These are phyloP conservation scores for Temnothorax unifasciatus DNA, from an alignment of 2,888 invertebrate genomes.

Conservation along the genomic window DNA sequence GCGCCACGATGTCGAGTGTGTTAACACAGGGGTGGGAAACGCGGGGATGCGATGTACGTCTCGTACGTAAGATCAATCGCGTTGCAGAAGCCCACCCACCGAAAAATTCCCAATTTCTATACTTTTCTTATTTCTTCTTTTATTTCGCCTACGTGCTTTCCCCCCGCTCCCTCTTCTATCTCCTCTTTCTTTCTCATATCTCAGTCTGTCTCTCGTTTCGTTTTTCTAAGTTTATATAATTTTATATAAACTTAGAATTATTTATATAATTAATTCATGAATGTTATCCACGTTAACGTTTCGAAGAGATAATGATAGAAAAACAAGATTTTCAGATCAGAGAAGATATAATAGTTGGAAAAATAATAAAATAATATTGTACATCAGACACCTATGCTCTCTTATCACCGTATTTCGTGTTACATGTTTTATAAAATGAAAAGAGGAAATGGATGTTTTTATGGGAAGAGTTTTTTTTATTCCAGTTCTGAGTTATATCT, in stretches of 20 bases:
- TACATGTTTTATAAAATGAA: neutral
- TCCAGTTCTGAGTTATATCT: neutral
- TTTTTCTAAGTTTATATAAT: slow-evolving; percentile 31
- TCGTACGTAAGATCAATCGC: slow-evolving; percentile 66
- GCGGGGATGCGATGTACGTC: slow-evolving; percentile 52
- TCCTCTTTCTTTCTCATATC: too few relatives aligned
- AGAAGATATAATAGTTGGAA: neutral
- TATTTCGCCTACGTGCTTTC: neutral
- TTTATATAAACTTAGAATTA: too few relatives aligned
- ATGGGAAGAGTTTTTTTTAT: neutral
- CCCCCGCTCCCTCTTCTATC: too few relatives aligned
- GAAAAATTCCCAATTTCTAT: slow-evolving; percentile 43
- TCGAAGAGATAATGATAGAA: neutral
- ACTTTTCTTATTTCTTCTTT: neutral
- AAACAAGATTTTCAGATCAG: neutral
- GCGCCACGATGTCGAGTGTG: slow-evolving; percentile 51
- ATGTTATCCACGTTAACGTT: neutral
- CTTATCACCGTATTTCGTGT: neutral
- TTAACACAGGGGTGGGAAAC: slow-evolving; percentile 59
- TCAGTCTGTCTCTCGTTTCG: neutral
- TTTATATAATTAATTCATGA: slow-evolving; percentile 41
- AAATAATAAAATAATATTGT: neutral
- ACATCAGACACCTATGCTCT: neutral
- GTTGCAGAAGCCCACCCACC: neutral
- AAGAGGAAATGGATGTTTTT: neutral